Evolutionary conservation across 2,797 vertebrate genomes (phyloP).

Genomic region (Apogon hyalosoma): DNA sequence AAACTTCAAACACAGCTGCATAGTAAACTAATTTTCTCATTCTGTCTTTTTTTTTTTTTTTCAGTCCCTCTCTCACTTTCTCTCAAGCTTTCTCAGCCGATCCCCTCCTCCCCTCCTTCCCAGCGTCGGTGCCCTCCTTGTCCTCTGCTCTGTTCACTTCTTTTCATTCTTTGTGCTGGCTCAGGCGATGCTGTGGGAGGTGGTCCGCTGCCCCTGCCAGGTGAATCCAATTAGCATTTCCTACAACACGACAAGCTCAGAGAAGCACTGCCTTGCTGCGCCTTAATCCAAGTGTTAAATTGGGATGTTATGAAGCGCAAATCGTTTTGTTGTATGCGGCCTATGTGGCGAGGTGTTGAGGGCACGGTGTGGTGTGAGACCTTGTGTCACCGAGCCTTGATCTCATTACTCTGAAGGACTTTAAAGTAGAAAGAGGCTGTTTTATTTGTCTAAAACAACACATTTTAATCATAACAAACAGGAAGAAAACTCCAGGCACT

Average conservation of each 20-base stretch:
- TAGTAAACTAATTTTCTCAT: constrained; percentile 77
- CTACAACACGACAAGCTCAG: constrained; percentile 50
- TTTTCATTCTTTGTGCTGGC: constrained; percentile 51
- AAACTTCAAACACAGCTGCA: constrained; percentile 80
- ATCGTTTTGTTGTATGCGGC: constrained; percentile 29
- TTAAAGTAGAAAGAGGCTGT: background rate
- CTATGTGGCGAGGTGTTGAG: constrained; percentile 24
- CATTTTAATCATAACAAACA: too few relatives aligned
- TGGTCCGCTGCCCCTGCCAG: constrained; percentile 68
- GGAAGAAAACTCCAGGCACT: too few relatives aligned
- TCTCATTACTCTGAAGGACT: constrained; percentile 5
- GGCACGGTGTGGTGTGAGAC: constrained; percentile 27
- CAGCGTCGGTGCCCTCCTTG: constrained; percentile 29
- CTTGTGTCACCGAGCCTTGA: background rate
- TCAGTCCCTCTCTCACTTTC: constrained; percentile 12
- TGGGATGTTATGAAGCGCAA: constrained; percentile 61
- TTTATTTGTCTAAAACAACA: too few relatives aligned
- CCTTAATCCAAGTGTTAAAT: constrained; percentile 83
- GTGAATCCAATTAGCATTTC: constrained; percentile 83
- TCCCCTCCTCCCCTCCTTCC: constrained; percentile 22
- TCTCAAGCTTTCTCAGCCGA: constrained; percentile 2
- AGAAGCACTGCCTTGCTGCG: constrained; percentile 69
- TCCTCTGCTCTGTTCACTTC: constrained; percentile 23
- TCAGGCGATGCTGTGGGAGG: constrained; percentile 61
- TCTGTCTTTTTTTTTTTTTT: constrained; percentile 39